Percentiles rank a stretch among this genome's conserved stretches.
phyloP scores from a whole-genome alignment of 2,113 vertebrate species.

The Aepyceros melampus region DNA sequence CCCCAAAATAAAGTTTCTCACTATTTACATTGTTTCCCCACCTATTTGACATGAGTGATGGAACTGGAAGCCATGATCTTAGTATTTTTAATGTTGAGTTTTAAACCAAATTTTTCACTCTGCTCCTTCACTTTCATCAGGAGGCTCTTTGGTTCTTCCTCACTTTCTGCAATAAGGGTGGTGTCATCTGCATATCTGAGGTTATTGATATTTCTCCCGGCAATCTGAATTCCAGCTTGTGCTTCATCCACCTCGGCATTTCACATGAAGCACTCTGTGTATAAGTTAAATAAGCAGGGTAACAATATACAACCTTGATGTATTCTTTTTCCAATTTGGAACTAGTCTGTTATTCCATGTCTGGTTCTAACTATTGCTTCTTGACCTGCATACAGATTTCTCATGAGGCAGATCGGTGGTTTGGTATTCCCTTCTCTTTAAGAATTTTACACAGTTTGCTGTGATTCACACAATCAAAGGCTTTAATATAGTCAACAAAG shows the following conservation, averaged over 20 bases:
- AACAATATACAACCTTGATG: neutral
- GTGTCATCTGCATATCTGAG: neutral
- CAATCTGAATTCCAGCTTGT: neutral
- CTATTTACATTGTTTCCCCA: neutral
- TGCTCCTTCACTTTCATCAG: neutral
- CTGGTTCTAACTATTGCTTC: neutral
- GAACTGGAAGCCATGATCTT: neutral
- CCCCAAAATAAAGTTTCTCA: neutral
- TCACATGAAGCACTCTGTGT: neutral
- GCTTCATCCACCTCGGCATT: neutral
- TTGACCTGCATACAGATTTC: neutral
- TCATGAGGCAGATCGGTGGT: neutral
- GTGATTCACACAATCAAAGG: neutral
- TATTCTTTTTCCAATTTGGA: neutral
- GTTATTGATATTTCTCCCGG: neutral
- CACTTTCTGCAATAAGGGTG: neutral
- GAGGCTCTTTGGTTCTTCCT: neutral
- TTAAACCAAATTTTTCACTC: neutral
- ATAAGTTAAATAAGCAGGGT: neutral
- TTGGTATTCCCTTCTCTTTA: neutral
- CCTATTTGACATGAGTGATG: neutral
- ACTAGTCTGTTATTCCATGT: neutral
- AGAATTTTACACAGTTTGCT: neutral
- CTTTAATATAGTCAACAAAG: neutral
- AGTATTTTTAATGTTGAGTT: neutral